Percentiles rank a stretch among this genome's conserved stretches.
Conservation (phyloP, 2,113 vertebrate genomes). For the Microcebus jonahi region DNA sequence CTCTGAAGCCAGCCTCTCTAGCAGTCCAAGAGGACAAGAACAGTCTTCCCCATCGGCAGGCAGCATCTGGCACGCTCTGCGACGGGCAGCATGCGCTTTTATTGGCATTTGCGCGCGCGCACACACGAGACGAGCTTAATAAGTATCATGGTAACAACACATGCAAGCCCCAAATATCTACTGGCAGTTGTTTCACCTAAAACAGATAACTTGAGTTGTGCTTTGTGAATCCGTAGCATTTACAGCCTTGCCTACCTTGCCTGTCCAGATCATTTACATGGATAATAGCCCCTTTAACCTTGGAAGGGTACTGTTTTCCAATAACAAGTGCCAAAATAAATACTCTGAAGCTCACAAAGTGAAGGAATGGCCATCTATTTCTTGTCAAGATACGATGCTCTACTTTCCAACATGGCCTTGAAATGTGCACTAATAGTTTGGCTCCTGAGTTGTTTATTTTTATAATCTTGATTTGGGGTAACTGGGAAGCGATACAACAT, state of each 20-base stretch:
- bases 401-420: slow-evolving; percentile 73
- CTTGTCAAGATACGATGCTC: slow-evolving; percentile 67
- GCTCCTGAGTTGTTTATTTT: slow-evolving; percentile 35
- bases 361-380: slow-evolving; percentile 73
- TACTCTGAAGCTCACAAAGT: slow-evolving; percentile 70
- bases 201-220: slow-evolving; percentile 73
- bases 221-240: slow-evolving; percentile 62
- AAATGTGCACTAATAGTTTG: slow-evolving; percentile 63
- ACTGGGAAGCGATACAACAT: neutral
- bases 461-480: slow-evolving; percentile 34
- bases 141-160: slow-evolving; percentile 73
- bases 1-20: neutral
- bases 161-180: slow-evolving; percentile 77
- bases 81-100: slow-evolving; percentile 20
- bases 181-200: slow-evolving; percentile 74
- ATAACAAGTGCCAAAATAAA: slow-evolving; percentile 76
- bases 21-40: slow-evolving; percentile 26
- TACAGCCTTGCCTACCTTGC: slow-evolving; percentile 52
- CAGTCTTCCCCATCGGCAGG: slow-evolving; percentile 37
- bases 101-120: neutral
- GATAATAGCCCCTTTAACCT: slow-evolving; percentile 84
- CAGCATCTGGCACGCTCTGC: neutral
- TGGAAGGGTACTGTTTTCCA: slow-evolving; percentile 82
- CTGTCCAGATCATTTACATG: slow-evolving; percentile 77
- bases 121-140: slow-evolving; percentile 48